Percentiles rank a stretch among this genome's conserved stretches.
Evolutionary conservation across 2,113 vertebrate genomes (phyloP).

Genomic region (Puffinus mauretanicus): DNA sequence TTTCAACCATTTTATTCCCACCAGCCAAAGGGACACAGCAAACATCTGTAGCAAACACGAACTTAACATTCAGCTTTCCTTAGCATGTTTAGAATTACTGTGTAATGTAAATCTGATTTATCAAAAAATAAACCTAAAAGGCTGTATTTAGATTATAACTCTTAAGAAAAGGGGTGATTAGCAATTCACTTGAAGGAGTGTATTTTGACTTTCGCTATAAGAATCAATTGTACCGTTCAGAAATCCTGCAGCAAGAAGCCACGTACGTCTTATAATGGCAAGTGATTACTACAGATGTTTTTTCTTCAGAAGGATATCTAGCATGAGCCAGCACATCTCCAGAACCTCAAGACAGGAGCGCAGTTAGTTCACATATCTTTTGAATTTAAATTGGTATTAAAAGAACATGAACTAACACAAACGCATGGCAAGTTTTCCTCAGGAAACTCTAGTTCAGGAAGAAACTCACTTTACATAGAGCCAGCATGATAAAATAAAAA

Average conservation of each 20-base stretch:
- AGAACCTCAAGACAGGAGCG: neutral
- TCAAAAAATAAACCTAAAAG: neutral
- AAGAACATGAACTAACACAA: neutral
- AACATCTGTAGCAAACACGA: neutral
- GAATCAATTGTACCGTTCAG: neutral
- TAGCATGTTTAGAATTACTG: neutral
- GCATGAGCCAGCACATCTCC: neutral
- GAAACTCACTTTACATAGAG: neutral
- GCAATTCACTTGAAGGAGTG: neutral
- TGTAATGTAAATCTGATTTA: neutral
- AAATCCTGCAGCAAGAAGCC: neutral
- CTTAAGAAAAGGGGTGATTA: neutral
- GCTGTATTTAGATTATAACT: neutral
- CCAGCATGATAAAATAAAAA: neutral
- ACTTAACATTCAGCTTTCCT: neutral
- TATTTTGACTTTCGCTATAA: neutral
- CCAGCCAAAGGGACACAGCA: neutral
- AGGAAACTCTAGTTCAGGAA: neutral
- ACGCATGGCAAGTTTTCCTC: neutral
- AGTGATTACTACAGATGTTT: neutral
- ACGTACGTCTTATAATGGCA: neutral
- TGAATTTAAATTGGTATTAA: neutral
- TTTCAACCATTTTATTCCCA: neutral
- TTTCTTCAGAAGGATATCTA: neutral
- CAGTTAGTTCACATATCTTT: neutral